Evolutionary conservation across 2,888 invertebrate species (phyloP).

Genomic region (Tetanocera ferruginea): DNA sequence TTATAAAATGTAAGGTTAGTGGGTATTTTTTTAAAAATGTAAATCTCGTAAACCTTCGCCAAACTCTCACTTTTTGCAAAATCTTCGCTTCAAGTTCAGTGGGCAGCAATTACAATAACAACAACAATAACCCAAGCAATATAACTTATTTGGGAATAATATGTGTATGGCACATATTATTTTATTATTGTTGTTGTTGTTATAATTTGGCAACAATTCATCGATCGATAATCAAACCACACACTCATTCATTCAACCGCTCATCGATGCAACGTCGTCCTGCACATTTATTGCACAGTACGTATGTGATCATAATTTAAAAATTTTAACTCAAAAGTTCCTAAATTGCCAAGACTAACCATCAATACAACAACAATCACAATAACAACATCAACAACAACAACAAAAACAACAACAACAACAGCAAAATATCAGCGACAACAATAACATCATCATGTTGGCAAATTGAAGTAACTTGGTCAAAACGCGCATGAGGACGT

Average conservation of each 20-base stretch:
- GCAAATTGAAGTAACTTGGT: constrained; percentile 29
- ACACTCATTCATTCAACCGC: constrained; percentile 1
- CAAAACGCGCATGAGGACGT: neutral
- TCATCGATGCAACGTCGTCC: neutral
- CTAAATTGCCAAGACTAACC: constrained; percentile 35
- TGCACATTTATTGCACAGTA: constrained; percentile 1
- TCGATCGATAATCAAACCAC: neutral
- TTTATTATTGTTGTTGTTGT: constrained; percentile 22
- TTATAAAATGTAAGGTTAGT: neutral
- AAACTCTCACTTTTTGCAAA: neutral
- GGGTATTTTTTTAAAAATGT: neutral
- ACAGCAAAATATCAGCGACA: neutral
- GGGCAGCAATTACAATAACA: neutral
- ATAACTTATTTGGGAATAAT: constrained; percentile 37
- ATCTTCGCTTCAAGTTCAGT: neutral
- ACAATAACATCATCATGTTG: constrained; percentile 19
- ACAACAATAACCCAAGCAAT: constrained; percentile 24
- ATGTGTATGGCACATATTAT: constrained; percentile 36
- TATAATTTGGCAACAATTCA: neutral
- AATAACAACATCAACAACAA: neutral
- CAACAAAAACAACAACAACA: constrained; percentile 10
- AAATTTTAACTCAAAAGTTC: constrained; percentile 27
- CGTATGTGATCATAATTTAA: constrained; percentile 44
- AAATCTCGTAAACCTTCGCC: neutral
- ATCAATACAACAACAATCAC: neutral